A percentile compares a stretch with the other conserved stretches of the same genome.
Evolutionary conservation across 2,113 vertebrate genomes (phyloP).

Genomic region (Etheostoma spectabile): DNA sequence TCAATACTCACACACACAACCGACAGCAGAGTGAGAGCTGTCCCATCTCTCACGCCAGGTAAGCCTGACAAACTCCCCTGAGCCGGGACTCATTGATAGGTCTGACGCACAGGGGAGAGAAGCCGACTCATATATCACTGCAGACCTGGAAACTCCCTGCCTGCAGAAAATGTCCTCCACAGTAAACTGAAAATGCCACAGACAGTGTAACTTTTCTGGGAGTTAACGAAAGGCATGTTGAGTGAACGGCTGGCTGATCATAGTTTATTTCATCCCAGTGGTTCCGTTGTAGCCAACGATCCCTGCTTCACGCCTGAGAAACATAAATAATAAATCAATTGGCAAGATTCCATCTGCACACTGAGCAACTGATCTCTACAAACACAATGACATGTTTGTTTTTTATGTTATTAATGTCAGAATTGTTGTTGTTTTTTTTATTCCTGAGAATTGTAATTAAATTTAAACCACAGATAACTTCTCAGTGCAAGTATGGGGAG

Average conservation of each 20-base stretch:
- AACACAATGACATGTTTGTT: not conserved
- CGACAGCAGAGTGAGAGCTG: conserved; percentile 28
- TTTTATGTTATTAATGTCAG: not conserved
- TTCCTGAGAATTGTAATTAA: not conserved
- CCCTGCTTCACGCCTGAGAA: conserved; percentile 8
- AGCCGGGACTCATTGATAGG: conserved; percentile 38
- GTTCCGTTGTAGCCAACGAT: conserved; percentile 4
- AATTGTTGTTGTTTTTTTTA: not conserved
- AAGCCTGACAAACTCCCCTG: conserved; percentile 38
- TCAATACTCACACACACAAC: not conserved
- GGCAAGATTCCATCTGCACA: not conserved
- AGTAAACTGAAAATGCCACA: conserved; percentile 27
- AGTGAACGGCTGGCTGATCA: conserved; percentile 12
- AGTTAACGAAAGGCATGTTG: conserved; percentile 24
- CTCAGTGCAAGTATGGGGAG: not conserved
- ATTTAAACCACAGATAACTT: not conserved
- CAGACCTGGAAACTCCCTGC: conserved; percentile 55
- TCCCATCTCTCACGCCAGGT: conserved; percentile 31
- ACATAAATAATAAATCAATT: conserved; percentile 39
- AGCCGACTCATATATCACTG: conserved; percentile 45
- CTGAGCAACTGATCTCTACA: not conserved
- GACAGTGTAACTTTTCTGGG: conserved; percentile 29
- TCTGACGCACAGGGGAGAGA: conserved; percentile 33
- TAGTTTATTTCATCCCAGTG: conserved; percentile 27
- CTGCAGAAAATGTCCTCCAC: conserved; percentile 42